These are phyloP conservation scores for Desmophyllum pertusum DNA, from an alignment of 92 coral and sea anemone genomes.

Conservation along the genomic window DNA sequence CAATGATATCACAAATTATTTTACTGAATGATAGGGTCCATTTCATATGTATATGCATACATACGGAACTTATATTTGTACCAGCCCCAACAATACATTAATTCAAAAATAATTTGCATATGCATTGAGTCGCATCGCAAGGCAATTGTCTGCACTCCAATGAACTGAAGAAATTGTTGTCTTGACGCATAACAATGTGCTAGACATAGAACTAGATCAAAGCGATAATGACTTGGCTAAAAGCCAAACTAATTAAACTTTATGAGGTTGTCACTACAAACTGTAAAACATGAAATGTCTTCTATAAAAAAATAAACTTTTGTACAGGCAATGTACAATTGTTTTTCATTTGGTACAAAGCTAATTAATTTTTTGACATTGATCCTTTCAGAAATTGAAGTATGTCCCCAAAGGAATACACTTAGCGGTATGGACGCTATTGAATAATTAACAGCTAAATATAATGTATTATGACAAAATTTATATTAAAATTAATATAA, in stretches of 20 bases:
- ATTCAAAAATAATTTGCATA: background rate
- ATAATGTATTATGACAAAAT: too few relatives aligned
- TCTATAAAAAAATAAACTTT: background rate
- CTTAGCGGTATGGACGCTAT: background rate
- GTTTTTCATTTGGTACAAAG: background rate
- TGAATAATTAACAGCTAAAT: slow-evolving; percentile 24
- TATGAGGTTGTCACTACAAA: background rate
- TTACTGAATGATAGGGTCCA: background rate
- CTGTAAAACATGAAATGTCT: background rate
- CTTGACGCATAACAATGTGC: background rate
- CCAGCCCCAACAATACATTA: background rate
- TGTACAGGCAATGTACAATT: background rate
- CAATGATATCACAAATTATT: background rate
- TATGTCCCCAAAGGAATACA: background rate
- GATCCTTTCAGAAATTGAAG: slow-evolving; percentile 7
- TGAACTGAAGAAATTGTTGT: background rate
- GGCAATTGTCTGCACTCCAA: background rate
- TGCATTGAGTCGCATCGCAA: background rate
- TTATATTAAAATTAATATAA: background rate
- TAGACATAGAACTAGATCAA: background rate
- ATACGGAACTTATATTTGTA: background rate
- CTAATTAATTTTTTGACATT: background rate
- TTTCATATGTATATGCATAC: background rate
- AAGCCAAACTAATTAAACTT: background rate
- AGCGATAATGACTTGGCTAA: slow-evolving; percentile 6